phyloP scores from a whole-genome alignment of 2,113 vertebrate genomes.

The Protobothrops flavoviridis region DNA sequence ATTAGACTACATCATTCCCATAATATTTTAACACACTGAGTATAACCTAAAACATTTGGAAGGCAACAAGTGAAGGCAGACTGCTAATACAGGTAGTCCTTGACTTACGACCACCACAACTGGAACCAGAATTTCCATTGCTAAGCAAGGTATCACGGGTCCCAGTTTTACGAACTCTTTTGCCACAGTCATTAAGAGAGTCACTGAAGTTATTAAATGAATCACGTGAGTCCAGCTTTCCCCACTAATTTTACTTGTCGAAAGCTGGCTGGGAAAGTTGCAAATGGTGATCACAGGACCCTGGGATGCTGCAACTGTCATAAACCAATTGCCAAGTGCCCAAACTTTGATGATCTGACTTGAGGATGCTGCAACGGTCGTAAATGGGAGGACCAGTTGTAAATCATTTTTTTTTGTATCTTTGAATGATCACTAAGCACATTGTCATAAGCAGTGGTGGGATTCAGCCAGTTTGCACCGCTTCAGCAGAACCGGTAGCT shows the following conservation, averaged over 20 bases:
- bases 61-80: background rate
- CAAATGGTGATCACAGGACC: background rate
- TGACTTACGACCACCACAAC: too few species aligned
- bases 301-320: background rate
- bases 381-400: background rate
- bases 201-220: background rate
- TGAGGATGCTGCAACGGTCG: background rate
- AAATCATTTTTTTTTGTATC: background rate
- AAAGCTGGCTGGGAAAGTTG: background rate
- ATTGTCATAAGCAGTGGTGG: too few species aligned
- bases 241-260: background rate
- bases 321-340: background rate
- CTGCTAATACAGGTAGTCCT: background rate
- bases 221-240: background rate
- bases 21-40: background rate
- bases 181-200: too few species aligned
- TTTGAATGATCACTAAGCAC: background rate
- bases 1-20: background rate
- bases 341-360: background rate
- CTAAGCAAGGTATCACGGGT: too few species aligned
- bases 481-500: too few species aligned
- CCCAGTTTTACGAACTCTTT: too few species aligned
- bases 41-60: background rate
- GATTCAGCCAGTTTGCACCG: too few species aligned
- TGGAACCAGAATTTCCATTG: too few species aligned